These are phyloP conservation scores for Rhipidura dahli DNA, from an alignment of 2,113 vertebrate genomes.

Conservation along the genomic window DNA sequence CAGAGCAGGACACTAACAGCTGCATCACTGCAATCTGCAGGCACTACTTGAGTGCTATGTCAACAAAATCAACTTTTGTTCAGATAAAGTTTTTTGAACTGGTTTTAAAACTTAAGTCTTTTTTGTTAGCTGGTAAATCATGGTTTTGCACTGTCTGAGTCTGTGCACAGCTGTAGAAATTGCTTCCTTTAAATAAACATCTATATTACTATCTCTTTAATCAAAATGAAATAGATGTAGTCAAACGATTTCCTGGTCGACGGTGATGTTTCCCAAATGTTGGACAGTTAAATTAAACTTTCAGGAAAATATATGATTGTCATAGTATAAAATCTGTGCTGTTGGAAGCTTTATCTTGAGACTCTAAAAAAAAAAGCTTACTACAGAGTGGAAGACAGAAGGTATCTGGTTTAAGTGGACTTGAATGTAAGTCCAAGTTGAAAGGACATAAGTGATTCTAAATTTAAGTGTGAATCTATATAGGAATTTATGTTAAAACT, in stretches of 20 bases:
- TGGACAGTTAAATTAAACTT: background rate
- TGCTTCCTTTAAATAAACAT: background rate
- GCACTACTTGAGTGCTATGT: background rate
- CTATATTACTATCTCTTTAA: background rate
- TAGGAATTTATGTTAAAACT: background rate
- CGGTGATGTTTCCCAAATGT: background rate
- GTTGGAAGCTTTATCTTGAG: background rate
- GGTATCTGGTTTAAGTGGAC: background rate
- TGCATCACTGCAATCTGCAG: background rate
- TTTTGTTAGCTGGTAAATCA: background rate
- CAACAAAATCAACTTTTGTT: background rate
- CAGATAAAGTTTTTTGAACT: background rate
- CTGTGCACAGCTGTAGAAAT: background rate
- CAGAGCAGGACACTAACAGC: background rate
- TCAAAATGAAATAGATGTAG: background rate
- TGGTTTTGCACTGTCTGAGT: background rate
- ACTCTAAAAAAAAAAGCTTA: background rate
- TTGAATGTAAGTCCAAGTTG: background rate
- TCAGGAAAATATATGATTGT: background rate
- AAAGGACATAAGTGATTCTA: background rate
- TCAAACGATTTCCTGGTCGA: background rate
- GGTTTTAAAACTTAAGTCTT: background rate
- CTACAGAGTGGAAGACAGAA: background rate
- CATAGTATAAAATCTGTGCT: background rate
- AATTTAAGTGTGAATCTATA: background rate